Evolutionary conservation across 1,140 invertebrate genomes (phyloP).

Genomic region (Papilio helenus): DNA sequence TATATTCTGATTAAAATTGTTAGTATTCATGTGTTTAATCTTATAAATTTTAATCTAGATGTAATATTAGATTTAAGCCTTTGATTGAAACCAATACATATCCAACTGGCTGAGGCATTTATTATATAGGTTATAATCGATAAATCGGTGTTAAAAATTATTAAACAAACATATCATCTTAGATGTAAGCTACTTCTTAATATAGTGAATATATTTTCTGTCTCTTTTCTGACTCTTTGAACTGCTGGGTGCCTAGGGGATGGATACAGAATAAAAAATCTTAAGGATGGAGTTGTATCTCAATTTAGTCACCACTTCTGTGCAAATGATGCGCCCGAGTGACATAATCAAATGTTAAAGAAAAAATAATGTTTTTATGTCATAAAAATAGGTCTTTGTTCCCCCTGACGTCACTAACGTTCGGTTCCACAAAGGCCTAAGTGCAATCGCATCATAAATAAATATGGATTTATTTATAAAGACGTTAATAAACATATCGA

Average conservation of each 20-base stretch:
- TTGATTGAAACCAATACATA: conserved; percentile 77
- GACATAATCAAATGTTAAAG: conserved; percentile 48
- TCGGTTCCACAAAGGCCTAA: conserved; percentile 56
- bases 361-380: conserved; percentile 62
- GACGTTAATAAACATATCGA: conserved; percentile 53
- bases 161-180: conserved; percentile 58
- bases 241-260: conserved; percentile 70
- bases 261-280: conserved; percentile 52
- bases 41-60: conserved; percentile 61
- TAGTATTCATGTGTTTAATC: conserved; percentile 64
- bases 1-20: conserved; percentile 32
- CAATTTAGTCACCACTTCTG: conserved; percentile 43
- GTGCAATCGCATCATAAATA: conserved; percentile 12
- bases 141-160: conserved; percentile 68
- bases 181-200: conserved; percentile 50
- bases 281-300: conserved; percentile 35
- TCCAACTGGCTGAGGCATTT: conserved; percentile 79
- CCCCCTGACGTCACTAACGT: neutral
- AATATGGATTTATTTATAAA: conserved; percentile 45
- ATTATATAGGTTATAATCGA: conserved; percentile 54
- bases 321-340: conserved; percentile 44
- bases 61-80: conserved; percentile 62
- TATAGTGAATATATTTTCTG: conserved; percentile 50
- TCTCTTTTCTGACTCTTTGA: conserved; percentile 42
- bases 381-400: conserved; percentile 47